phyloP scores from a whole-genome alignment of 1,140 invertebrate genomes.

The Cryptotermes secundus region DNA sequence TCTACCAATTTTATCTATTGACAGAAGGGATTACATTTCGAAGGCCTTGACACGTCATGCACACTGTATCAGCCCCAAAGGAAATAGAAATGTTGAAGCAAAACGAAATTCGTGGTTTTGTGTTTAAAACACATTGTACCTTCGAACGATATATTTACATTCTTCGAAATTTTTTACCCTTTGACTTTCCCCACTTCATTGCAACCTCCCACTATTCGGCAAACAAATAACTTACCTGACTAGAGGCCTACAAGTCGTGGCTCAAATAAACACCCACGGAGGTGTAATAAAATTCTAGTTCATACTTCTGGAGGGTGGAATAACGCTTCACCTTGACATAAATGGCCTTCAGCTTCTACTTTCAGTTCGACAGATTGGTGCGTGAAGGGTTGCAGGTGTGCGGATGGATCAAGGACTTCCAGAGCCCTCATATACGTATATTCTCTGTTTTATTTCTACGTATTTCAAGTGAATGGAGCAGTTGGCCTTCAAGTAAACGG shows the following conservation, averaged over 20 bases:
- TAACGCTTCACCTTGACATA: not conserved
- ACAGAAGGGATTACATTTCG: too few relatives aligned
- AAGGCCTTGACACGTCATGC: too few relatives aligned
- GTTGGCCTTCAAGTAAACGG: not conserved
- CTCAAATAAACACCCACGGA: not conserved
- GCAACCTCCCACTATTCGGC: too few relatives aligned
- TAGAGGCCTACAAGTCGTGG: too few relatives aligned
- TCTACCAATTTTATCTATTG: too few relatives aligned
- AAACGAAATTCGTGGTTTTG: not conserved
- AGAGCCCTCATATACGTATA: not conserved
- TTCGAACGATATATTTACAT: not conserved
- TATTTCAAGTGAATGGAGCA: not conserved
- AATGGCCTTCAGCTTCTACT: not conserved
- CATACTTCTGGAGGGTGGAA: not conserved
- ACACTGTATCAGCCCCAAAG: too few relatives aligned
- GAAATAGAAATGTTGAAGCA: too few relatives aligned
- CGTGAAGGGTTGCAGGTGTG: not conserved
- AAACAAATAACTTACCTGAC: too few relatives aligned
- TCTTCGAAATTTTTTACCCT: not conserved
- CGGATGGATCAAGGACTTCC: not conserved
- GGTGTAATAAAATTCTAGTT: not conserved
- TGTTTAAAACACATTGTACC: not conserved
- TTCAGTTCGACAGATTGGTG: slow-evolving; percentile 7
- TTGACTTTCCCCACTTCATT: not conserved
- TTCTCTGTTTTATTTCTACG: not conserved